Percentiles rank a stretch among this genome's conserved stretches.
These are phyloP conservation scores for Hypocryptadius cinnamomeus DNA, from an alignment of 2,113 vertebrate species.

Conservation along the genomic window DNA sequence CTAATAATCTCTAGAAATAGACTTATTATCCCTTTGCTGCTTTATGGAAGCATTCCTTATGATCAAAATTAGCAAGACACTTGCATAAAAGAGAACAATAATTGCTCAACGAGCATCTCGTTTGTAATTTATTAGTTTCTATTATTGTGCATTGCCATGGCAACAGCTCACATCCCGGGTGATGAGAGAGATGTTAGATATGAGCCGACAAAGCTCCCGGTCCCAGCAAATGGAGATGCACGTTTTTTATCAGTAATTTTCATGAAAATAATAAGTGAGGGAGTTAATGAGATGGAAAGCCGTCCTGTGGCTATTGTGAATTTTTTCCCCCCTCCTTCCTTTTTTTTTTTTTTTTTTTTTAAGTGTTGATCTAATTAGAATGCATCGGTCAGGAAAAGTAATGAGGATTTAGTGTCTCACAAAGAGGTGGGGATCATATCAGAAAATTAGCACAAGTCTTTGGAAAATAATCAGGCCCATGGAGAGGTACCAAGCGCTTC, in stretches of 20 bases:
- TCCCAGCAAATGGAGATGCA: slow-evolving; percentile 81
- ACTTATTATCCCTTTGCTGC: slow-evolving; percentile 71
- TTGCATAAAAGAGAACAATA: slow-evolving; percentile 85
- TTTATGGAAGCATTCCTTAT: slow-evolving; percentile 81
- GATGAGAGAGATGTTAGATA: slow-evolving; percentile 83
- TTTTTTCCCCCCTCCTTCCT: slow-evolving; percentile 8
- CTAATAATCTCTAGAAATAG: slow-evolving; percentile 76
- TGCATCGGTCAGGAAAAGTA: slow-evolving; percentile 81
- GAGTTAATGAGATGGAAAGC: slow-evolving; percentile 88
- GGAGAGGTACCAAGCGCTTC: slow-evolving; percentile 47
- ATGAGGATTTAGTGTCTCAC: slow-evolving; percentile 78
- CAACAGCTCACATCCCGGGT: slow-evolving; percentile 69
- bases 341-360: not conserved
- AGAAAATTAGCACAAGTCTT: slow-evolving; percentile 78
- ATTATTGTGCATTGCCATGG: slow-evolving; percentile 79
- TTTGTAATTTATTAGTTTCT: slow-evolving; percentile 87
- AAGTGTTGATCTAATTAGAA: slow-evolving; percentile 84
- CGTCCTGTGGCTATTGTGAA: slow-evolving; percentile 79
- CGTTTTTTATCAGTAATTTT: slow-evolving; percentile 87
- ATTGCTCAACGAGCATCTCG: slow-evolving; percentile 84
- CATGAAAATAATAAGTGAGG: slow-evolving; percentile 84
- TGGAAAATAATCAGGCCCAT: slow-evolving; percentile 72
- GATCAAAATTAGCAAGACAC: slow-evolving; percentile 85
- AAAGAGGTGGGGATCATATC: slow-evolving; percentile 79
- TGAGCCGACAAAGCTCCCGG: slow-evolving; percentile 70